These are phyloP conservation scores for Stenichneumon culpator DNA, from an alignment of 2,888 invertebrate genomes.

Conservation along the genomic window DNA sequence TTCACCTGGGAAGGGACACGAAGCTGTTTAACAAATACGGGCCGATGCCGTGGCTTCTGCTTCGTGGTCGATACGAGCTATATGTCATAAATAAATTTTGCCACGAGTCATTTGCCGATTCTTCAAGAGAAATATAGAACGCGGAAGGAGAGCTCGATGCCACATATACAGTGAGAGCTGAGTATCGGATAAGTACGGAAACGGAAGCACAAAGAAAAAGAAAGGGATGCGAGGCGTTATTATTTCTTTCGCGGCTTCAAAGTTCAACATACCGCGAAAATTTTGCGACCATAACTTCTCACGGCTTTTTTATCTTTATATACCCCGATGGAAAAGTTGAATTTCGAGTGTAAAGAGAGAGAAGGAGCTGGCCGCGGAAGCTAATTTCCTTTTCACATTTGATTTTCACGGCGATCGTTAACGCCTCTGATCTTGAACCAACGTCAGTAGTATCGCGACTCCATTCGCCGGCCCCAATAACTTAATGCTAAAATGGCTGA, in stretches of 20 bases:
- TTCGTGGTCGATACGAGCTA: constrained; percentile 72
- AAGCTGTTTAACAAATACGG: constrained; percentile 71
- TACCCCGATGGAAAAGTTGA: constrained; percentile 49
- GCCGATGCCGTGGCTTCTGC: constrained; percentile 72
- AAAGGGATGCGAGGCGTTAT: constrained; percentile 40
- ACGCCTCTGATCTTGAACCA: constrained; percentile 73
- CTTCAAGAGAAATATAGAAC: constrained; percentile 25
- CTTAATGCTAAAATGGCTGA: constrained; percentile 73
- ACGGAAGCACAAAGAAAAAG: constrained; percentile 10
- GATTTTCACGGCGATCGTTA: constrained; percentile 82
- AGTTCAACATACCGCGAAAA: constrained; percentile 34
- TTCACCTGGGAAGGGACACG: constrained; percentile 16
- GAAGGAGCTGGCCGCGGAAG: constrained; percentile 71
- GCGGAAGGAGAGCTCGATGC: constrained; percentile 1
- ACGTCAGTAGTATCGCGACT: constrained; percentile 54
- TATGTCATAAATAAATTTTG: constrained; percentile 82
- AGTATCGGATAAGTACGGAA: neutral
- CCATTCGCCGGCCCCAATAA: constrained; percentile 73
- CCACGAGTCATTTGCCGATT: constrained; percentile 56
- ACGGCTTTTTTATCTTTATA: constrained; percentile 79
- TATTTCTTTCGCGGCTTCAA: constrained; percentile 68
- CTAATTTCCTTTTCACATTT: constrained; percentile 84
- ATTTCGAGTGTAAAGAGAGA: constrained; percentile 13
- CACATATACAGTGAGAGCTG: constrained; percentile 9
- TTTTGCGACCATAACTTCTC: constrained; percentile 47